A percentile compares a stretch with the other conserved stretches of the same genome.
Evolutionary conservation across 2,113 vertebrate species (phyloP).

Genomic region (Tyto alba): DNA sequence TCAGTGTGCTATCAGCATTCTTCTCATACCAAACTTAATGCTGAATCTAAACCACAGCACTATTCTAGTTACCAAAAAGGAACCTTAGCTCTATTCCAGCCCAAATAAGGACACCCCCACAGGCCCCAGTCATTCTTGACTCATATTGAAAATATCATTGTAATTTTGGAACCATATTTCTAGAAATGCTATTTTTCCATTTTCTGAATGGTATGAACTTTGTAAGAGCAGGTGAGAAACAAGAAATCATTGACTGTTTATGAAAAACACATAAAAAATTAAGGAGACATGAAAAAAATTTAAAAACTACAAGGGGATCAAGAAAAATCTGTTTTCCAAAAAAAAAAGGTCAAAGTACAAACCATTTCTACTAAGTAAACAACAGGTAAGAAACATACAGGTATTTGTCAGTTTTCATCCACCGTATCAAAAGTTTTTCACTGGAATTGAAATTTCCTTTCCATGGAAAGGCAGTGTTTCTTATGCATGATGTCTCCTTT

Average conservation of each 20-base stretch:
- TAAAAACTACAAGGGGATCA: neutral
- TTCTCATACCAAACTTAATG: no score
- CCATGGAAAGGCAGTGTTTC: accelerated
- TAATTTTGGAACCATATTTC: neutral
- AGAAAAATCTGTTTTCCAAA: neutral
- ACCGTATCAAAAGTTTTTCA: neutral
- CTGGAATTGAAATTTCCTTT: neutral
- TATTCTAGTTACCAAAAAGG: no score
- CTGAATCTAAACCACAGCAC: no score
- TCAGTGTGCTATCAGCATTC: no score
- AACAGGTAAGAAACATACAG: neutral
- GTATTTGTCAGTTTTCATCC: neutral
- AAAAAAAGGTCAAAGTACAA: neutral
- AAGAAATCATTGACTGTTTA: neutral
- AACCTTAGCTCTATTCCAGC: no score
- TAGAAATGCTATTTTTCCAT: neutral
- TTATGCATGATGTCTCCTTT: neutral
- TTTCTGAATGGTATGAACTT: neutral
- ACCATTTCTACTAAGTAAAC: neutral
- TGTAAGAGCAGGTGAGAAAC: neutral
- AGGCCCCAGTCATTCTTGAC: neutral
- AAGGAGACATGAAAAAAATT: neutral
- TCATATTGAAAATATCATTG: neutral
- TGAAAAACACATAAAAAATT: neutral
- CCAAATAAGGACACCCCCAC: neutral